These are phyloP conservation scores for Lacanobia wlatinum DNA, from an alignment of 2,888 invertebrate species.

Conservation along the genomic window DNA sequence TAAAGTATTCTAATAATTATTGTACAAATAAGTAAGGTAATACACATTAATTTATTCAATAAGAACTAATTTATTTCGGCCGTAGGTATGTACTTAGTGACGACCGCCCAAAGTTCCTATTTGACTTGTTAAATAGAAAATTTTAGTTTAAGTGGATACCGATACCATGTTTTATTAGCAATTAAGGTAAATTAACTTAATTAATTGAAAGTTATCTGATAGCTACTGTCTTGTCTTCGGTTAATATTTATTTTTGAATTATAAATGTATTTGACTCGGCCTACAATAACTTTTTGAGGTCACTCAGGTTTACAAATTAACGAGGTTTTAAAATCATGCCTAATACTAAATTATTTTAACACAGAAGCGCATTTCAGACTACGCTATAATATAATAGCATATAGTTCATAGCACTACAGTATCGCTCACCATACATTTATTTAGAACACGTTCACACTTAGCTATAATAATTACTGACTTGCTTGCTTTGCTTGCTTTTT, in stretches of 20 bases:
- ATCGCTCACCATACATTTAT: too few relatives aligned
- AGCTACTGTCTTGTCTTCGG: constrained; percentile 25
- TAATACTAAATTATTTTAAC: not conserved
- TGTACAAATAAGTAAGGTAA: constrained; percentile 1
- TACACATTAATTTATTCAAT: constrained; percentile 28
- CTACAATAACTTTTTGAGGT: not conserved
- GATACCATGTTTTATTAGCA: constrained; percentile 56
- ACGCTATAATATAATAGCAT: too few relatives aligned
- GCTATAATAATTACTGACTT: too few relatives aligned
- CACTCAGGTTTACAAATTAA: constrained; percentile 5
- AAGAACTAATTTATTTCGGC: constrained; percentile 22
- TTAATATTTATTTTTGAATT: constrained; percentile 28
- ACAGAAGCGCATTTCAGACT: too few relatives aligned
- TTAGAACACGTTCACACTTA: too few relatives aligned
- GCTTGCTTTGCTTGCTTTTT: too few relatives aligned
- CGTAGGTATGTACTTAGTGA: constrained; percentile 9
- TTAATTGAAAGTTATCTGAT: constrained; percentile 55
- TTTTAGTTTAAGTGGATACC: constrained; percentile 52
- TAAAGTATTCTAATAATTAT: constrained; percentile 16
- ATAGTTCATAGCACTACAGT: too few relatives aligned
- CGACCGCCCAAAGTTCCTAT: constrained; percentile 34
- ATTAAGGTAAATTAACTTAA: constrained; percentile 62
- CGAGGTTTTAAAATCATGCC: not conserved
- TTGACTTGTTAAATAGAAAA: constrained; percentile 52
- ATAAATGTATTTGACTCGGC: constrained; percentile 12